A percentile compares a stretch with the other conserved stretches of the same genome.
phyloP scores from a whole-genome alignment of 92 coral and sea anemone species.

The Nematostella vectensis region DNA sequence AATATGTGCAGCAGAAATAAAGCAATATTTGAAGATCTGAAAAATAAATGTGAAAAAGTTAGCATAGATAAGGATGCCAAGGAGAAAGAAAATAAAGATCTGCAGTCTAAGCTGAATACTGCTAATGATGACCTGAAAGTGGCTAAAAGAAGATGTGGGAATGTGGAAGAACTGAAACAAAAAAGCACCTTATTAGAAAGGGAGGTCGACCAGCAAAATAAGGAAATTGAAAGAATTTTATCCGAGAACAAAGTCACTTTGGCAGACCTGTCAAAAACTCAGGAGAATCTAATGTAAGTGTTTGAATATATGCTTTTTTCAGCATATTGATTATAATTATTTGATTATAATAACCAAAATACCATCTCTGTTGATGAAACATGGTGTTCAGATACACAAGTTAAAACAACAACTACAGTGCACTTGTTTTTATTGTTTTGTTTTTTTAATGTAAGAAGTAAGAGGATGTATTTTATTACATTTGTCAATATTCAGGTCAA shows the following conservation, averaged over 20 bases:
- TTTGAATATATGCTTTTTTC: neutral
- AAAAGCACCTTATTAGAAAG: constrained; percentile 33
- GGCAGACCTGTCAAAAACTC: constrained; percentile 30
- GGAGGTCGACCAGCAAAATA: constrained; percentile 13
- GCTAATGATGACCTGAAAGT: constrained; percentile 1
- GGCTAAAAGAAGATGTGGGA: neutral
- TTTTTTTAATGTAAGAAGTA: neutral
- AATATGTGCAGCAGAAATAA: constrained; percentile 16
- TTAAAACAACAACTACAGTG: too few relatives aligned
- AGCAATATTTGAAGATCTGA: neutral
- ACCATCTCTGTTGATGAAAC: neutral
- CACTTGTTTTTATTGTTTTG: neutral
- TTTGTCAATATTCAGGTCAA: constrained; percentile 23
- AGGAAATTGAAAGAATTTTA: constrained; percentile 18
- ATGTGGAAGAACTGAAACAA: constrained; percentile 12
- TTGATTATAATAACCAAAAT: too few relatives aligned
- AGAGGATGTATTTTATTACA: too few relatives aligned
- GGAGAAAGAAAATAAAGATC: constrained; percentile 1
- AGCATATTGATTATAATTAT: neutral
- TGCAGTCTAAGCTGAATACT: constrained; percentile 5
- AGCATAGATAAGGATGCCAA: neutral
- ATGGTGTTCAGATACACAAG: too few relatives aligned
- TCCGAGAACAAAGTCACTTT: constrained; percentile 26
- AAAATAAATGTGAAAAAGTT: constrained; percentile 6
- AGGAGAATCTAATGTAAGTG: constrained; percentile 37